Evolutionary conservation across 2,888 invertebrate genomes (phyloP).

Genomic region (Omphaloscelis lunosa): DNA sequence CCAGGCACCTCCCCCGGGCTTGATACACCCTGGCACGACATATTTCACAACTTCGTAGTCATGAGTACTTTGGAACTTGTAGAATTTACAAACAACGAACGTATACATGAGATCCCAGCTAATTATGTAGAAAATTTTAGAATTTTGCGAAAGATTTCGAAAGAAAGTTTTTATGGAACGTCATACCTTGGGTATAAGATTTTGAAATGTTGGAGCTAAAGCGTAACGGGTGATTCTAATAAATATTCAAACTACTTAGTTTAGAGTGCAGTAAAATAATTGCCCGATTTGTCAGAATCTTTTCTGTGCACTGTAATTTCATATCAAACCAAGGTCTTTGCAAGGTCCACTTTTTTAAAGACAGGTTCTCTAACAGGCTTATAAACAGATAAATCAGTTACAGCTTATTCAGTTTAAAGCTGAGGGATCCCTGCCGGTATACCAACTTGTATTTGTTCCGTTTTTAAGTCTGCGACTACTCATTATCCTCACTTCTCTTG

Average conservation of each 20-base stretch:
- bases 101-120: conserved; percentile 40
- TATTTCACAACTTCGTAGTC: conserved; percentile 62
- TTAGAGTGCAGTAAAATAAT: no score
- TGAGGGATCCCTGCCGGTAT: no score
- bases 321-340: not conserved
- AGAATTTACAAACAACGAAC: conserved; percentile 60
- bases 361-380: no score
- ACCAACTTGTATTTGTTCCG: not conserved
- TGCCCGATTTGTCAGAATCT: not conserved
- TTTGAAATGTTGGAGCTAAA: not conserved
- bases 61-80: conserved; percentile 61
- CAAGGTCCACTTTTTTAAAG: no score
- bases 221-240: not conserved
- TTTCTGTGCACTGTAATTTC: not conserved
- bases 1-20: conserved; percentile 56
- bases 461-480: not conserved
- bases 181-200: conserved; percentile 1
- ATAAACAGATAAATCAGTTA: not conserved
- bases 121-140: conserved; percentile 53
- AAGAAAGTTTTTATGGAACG: conserved; percentile 27
- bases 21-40: conserved; percentile 65
- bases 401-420: not conserved
- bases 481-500: not conserved
- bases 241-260: not conserved
- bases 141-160: conserved; percentile 46